phyloP scores from a whole-genome alignment of 1,140 invertebrate species.

The Penaeus japonicus region DNA sequence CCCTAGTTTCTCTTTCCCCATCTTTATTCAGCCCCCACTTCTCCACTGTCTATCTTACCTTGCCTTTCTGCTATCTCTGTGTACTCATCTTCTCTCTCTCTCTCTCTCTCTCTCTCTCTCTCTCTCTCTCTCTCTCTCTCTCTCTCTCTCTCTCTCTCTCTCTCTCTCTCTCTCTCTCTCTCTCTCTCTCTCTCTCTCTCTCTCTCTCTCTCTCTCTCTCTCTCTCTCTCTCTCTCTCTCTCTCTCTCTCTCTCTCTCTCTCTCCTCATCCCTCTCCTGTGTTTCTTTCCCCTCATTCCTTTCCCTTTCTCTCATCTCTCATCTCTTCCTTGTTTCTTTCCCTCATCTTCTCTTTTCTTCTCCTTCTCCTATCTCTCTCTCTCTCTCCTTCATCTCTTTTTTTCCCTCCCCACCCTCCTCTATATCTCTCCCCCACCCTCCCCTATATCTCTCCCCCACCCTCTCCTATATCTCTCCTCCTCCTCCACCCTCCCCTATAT shows the following conservation, averaged over 20 bases:
- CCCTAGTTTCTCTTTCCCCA: no score
- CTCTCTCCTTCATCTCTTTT: not conserved
- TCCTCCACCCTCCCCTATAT: no score
- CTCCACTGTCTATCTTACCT: no score
- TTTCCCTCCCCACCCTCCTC: not conserved
- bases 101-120: no score
- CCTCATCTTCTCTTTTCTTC: not conserved
- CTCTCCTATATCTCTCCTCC: no score
- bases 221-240: not conserved
- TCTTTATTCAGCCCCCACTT: no score
- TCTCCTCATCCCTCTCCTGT: not conserved
- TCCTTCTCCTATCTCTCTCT: not conserved
- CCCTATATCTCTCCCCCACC: no score
- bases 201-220: not conserved
- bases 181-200: not conserved
- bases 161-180: no score
- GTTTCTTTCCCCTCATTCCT: not conserved
- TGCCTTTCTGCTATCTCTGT: no score
- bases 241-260: not conserved
- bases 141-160: slow-evolving; percentile 12
- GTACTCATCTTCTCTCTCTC: no score
- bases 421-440: no score
- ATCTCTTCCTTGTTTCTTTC: not conserved
- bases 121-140: no score
- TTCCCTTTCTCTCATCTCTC: not conserved